Base-by-base conservation (phyloP, 2,113 vertebrate genomes). In the Ibidorhyncha struthersii region DNA sequence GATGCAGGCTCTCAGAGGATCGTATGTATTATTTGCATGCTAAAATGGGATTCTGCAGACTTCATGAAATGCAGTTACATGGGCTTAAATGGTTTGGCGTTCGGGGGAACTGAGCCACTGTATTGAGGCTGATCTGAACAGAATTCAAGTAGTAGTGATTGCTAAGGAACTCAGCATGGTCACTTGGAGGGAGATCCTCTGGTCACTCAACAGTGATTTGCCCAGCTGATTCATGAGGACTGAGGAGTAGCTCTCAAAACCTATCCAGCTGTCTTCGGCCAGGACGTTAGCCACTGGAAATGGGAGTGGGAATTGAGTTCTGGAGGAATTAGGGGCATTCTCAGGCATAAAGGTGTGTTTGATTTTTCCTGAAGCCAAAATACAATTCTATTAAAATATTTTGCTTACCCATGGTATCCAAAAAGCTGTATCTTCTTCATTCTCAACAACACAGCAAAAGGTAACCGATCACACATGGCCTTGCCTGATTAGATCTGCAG, bases 401-500 rank as follows among this genome's bases (percentile, higher is more conserved):
- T 76, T 58, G 8, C 59, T 88, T 90, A 26, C 41, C 61, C 4
- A 0, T 49, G 58, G 32, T 72, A 70, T 87, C 43, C 40, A 65
- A 94, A 97, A 95, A 77, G 16, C n/a, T 89, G 49, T 80, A 61
- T 69, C 72, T 36, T 77, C 41, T 85, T 92, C 59, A 29, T 86
- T 96, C 43, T 70, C 77, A 66, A 58, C 63, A 47, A 82, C 47
- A 78, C 73, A 55, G 36, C 73, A n/a, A 93, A 96, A 91, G 72
- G 56, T 82, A 52, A 81, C 90, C 27, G 8, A 81, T 92, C 55
- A 56, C 70, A 85, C 8, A 0, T 66, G 83, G 86, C 78, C 67
- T 94, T 92, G 71, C 76, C 74, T 89, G 70, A 91, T 91, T 88
- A 97, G 73, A 93, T 59, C 76, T 96, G 50, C 94, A 96, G 78